A percentile compares a stretch with the other conserved stretches of the same genome.
Evolutionary conservation across 2,113 vertebrate species (phyloP).

Genomic region (Cephalopterus ornatus): DNA sequence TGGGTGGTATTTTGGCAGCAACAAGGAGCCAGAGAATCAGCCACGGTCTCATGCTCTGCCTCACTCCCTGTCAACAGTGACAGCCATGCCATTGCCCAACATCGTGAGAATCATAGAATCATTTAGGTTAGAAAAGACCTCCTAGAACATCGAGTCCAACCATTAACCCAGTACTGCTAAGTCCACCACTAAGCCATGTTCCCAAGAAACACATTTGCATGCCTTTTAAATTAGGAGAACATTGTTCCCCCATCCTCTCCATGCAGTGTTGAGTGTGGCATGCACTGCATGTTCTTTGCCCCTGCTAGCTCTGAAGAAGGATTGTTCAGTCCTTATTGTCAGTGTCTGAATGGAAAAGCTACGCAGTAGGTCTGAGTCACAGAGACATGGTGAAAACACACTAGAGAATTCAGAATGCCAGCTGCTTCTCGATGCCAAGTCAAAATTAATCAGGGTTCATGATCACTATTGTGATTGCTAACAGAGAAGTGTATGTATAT

Average conservation of each 20-base stretch:
- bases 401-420: slow-evolving; percentile 3
- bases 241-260: not conserved
- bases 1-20: not conserved
- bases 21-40: accelerated
- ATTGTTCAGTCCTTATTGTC: not conserved
- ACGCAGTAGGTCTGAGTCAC: not conserved
- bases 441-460: slow-evolving; percentile 35
- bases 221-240: not conserved
- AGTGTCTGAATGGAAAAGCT: not conserved
- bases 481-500: not conserved
- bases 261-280: accelerated
- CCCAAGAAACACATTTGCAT: not conserved
- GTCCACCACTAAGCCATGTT: not conserved
- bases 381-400: slow-evolving; percentile 1
- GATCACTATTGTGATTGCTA: not conserved
- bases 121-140: not conserved
- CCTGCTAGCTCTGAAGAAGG: not conserved
- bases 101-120: not conserved
- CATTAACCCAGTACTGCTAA: not conserved
- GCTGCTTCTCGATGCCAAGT: slow-evolving; percentile 5
- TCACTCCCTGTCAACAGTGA: not conserved
- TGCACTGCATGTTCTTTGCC: not conserved
- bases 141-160: not conserved
- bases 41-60: not conserved
- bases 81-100: not conserved